Evolutionary conservation across 2,888 invertebrate species (phyloP).

Genomic region (Artemia sp.): DNA sequence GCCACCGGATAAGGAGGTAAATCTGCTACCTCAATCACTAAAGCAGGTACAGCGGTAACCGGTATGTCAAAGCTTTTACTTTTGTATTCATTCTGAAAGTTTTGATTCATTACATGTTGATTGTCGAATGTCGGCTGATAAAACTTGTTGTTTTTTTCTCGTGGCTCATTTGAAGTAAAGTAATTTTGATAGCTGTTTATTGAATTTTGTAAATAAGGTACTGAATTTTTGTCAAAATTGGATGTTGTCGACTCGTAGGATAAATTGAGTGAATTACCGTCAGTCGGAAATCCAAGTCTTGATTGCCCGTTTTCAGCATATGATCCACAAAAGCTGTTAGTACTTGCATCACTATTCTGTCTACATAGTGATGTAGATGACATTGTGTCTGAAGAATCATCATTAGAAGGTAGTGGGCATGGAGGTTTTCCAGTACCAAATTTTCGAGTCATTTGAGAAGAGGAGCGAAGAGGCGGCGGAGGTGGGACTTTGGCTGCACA

Average conservation of each 20-base stretch:
- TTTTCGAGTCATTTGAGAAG: constrained; percentile 57
- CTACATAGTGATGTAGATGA: constrained; percentile 1
- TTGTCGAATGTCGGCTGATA: not conserved
- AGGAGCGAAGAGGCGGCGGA: constrained; percentile 59
- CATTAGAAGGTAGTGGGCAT: constrained; percentile 23
- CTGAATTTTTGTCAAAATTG: not conserved
- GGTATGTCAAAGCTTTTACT: not conserved
- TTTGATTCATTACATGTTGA: not conserved
- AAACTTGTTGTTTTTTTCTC: not conserved
- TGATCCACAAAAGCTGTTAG: not conserved
- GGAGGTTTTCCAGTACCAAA: constrained; percentile 26
- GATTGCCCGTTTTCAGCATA: constrained; percentile 1
- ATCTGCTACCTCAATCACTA: constrained; percentile 16
- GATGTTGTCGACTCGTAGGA: constrained; percentile 9
- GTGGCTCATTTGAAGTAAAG: not conserved
- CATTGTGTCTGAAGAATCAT: constrained; percentile 17
- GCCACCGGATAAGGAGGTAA: constrained; percentile 19
- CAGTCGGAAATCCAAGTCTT: not conserved
- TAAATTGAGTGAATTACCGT: not conserved
- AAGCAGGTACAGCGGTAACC: constrained; percentile 3
- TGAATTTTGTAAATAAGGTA: constrained; percentile 6
- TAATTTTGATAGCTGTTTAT: not conserved
- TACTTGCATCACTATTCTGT: constrained; percentile 19
- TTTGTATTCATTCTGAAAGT: constrained; percentile 4
- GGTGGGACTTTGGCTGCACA: constrained; percentile 62